A percentile compares a stretch with the other conserved stretches of the same genome.
phyloP scores from a whole-genome alignment of 2,797 vertebrate species.

The Cryptoprocta ferox region DNA sequence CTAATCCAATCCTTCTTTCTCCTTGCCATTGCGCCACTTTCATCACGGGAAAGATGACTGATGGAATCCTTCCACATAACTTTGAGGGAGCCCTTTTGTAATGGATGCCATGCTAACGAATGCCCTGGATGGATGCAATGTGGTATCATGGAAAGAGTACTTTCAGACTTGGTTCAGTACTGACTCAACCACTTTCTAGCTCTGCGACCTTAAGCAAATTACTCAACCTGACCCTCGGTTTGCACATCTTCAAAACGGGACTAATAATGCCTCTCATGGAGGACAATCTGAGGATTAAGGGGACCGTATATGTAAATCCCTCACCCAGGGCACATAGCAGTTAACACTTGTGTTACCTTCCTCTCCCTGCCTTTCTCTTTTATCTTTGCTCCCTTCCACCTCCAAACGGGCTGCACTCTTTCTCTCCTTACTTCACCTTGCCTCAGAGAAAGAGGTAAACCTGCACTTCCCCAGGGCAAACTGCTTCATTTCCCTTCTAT shows the following conservation, averaged over 20 bases:
- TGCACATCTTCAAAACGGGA: not conserved
- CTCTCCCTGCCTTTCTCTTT: not conserved
- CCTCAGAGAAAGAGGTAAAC: not conserved
- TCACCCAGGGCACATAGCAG: not conserved
- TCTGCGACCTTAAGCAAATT: not conserved
- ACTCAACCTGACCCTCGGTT: not conserved
- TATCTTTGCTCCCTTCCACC: not conserved
- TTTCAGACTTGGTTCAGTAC: not conserved
- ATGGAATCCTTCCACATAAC: not conserved
- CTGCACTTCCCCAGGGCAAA: no score
- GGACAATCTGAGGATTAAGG: not conserved
- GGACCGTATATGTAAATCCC: fast-evolving
- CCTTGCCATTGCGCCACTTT: not conserved
- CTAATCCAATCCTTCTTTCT: not conserved
- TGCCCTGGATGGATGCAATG: fast-evolving
- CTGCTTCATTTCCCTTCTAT: fast-evolving
- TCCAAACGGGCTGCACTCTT: not conserved
- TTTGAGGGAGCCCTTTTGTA: not conserved
- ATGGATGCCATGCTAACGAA: no score
- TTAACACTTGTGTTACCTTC: not conserved
- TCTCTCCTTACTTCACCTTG: not conserved
- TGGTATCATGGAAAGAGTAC: not conserved
- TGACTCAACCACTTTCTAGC: not conserved
- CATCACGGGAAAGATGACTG: not conserved
- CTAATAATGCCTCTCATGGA: not conserved